Base-by-base conservation (phyloP, 1,140 invertebrate species). In the Aphaenogaster floridana region DNA sequence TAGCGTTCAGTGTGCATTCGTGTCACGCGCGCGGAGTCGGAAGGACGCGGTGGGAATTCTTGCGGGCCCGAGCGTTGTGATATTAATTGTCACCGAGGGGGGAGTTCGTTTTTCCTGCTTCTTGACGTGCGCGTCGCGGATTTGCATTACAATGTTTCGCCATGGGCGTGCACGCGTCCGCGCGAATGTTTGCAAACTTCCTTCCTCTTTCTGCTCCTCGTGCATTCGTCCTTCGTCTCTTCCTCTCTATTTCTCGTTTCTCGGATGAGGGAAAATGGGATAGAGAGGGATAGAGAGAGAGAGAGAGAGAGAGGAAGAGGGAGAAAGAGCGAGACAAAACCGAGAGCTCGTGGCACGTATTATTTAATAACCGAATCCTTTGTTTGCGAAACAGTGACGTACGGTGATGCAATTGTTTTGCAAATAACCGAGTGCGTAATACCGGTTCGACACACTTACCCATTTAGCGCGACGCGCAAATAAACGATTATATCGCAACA, bases 121-220 rank as follows among this genome's bases (percentile, higher is more conserved):
- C 21, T 57, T 42, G 66, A 78, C 39, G 69, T 59, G 54, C 50
- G 39, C 34, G 17, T 15, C 39, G 48, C 50, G 45, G 28, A 74
- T 88, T 88, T 86, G 76, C 77, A 81, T 86, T 21, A 50, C 63
- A 86, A 86, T 86, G 63, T 81, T 86, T 66, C 48, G 72, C 64
- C 61, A 45, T 64, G 74, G 36, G 28, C 36, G 61, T 77, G 48
- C 63, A 3, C 66, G 21, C 61, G 76, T 34, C 57, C 57, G 61
- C 74, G 61, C 84, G 48, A 86, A 57, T 79, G 83, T 88, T 88
- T 86, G 74, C 59, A 79, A 77, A 86, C 83, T 86, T 71, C 74
- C 84, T 59, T 57, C 66, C 87, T 64, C 64, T 85, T 68, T 21
- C 80, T 74, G 13, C 28, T 17, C 48, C 39, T 48, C 66, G 64